Evolutionary conservation across 1,140 invertebrate genomes (phyloP).

Genomic region (Sycophaga agraensis): DNA sequence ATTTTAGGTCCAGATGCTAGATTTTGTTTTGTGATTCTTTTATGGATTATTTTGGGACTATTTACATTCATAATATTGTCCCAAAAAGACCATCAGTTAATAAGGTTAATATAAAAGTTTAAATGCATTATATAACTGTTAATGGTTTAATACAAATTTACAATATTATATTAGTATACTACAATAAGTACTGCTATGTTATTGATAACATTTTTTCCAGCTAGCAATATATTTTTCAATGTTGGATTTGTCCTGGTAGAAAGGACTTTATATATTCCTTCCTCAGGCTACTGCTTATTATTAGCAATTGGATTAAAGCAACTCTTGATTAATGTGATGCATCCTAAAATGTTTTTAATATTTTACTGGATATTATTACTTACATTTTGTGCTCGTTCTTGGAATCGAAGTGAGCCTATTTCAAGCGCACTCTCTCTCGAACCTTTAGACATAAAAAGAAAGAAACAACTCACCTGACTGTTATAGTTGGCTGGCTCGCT

Average conservation of each 20-base stretch:
- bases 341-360: constrained; percentile 40
- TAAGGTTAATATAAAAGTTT: no score
- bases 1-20: constrained; percentile 68
- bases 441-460: no score
- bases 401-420: constrained; percentile 70
- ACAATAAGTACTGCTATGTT: constrained; percentile 70
- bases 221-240: constrained; percentile 84
- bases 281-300: constrained; percentile 79
- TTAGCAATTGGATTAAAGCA: constrained; percentile 67
- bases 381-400: constrained; percentile 65
- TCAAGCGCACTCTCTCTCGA: no score
- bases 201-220: constrained; percentile 87
- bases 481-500: no score
- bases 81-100: constrained; percentile 21
- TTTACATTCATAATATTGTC: constrained; percentile 37
- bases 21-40: constrained; percentile 63
- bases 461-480: no score
- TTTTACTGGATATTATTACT: constrained; percentile 54
- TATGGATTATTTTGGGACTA: constrained; percentile 60
- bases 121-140: no score
- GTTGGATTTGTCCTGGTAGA: constrained; percentile 94
- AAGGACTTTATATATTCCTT: constrained; percentile 83
- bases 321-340: constrained; percentile 34
- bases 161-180: constrained; percentile 58
- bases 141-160: neutral